Evolutionary conservation across 2,888 invertebrate species (phyloP), one percentile per base, ranked within the genome.

Genomic region (Melinaea marsaeus): DNA sequence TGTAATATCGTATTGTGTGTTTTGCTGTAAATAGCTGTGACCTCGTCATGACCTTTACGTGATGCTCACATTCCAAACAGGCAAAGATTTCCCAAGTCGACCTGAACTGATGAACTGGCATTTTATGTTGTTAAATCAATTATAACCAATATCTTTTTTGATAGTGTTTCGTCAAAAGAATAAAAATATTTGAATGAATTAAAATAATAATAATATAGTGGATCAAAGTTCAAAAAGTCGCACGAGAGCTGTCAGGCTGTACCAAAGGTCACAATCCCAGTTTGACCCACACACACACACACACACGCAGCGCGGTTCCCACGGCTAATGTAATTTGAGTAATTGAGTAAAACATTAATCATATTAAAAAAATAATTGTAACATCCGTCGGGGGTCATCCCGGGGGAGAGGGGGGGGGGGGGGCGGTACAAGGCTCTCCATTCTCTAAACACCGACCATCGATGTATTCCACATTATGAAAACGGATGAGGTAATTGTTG

Each of bases 51-150:
- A 86, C 86, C 87, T 88, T 88, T 87, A 72, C 82, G 86, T 84
- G 87, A 87, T 88, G 85, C 81, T 79, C 83, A 83, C 87, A 88
- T 90, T 88, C 88, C 88, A 73, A 80, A 74, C 78, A 76, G 71
- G 69, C 75, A 76, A 81, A 79, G 77, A 74, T 79, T 79, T 78
- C 80, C 80, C 81, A 85, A 81, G 78, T 78, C 6, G 37, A n/a
- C 7, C 46, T 42, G 42, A 33, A 45, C 32, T 22, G 42, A 57
- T 13, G 42, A 37, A 35, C 13, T 37, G 35, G 35, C 3, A 55
- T 55, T 55, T n/a, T 42, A 42, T 42, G 7, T 42, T 42, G 42
- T 42, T 9, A 42, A 9, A 42, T 42, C 42, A 42, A 42, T 42
- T 42, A 42, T 42, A 42, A 9, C 42, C 3, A 9, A 42, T 9